A percentile compares a stretch with the other conserved stretches of the same genome.
Conservation (phyloP, 2,113 vertebrate genomes). For the Spheniscus mendiculus region DNA sequence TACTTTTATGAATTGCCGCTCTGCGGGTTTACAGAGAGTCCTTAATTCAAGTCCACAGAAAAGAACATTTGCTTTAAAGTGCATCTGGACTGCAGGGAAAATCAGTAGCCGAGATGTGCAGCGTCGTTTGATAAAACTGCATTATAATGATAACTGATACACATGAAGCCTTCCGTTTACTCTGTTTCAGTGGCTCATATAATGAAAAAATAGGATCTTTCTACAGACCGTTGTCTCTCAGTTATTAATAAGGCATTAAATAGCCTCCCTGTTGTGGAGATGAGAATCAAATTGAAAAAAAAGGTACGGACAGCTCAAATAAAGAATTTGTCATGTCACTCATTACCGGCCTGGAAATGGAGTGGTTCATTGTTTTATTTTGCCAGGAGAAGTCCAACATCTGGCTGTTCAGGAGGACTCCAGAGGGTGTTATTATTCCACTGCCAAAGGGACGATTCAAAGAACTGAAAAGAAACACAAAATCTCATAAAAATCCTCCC, state of each 20-base stretch:
- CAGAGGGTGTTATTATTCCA: constrained; percentile 89
- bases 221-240: neutral
- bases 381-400: constrained; percentile 96
- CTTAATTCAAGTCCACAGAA: neutral
- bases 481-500: neutral
- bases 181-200: neutral
- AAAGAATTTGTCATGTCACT: neutral
- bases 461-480: constrained; percentile 77
- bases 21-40: too few species aligned
- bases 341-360: constrained; percentile 78
- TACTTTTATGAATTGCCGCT: neutral
- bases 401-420: constrained; percentile 95
- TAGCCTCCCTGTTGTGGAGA: neutral
- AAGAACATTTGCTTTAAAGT: neutral
- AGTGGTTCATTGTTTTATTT: constrained; percentile 82
- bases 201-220: neutral
- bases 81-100: neutral
- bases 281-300: neutral
- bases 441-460: constrained; percentile 96
- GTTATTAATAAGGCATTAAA: neutral
- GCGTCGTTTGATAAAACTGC: neutral
- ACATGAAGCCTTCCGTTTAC: neutral
- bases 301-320: neutral
- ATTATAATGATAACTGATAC: neutral
- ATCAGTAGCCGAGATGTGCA: too few species aligned